Evolutionary conservation across 2,888 invertebrate genomes (phyloP), one percentile per base, ranked within the genome.

Genomic region (Baccha elongata): DNA sequence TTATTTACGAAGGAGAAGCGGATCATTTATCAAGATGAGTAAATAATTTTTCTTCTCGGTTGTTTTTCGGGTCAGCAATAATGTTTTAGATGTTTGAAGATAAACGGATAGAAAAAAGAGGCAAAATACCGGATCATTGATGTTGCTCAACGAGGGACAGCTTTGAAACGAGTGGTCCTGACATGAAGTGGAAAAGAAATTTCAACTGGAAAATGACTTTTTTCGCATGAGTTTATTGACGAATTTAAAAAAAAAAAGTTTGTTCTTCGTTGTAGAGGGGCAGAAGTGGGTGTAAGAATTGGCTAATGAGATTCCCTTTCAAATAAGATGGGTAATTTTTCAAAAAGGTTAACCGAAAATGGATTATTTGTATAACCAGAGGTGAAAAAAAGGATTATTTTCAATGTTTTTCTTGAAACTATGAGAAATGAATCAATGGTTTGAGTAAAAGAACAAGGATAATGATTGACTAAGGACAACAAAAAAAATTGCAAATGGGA

Each of bases 21-120:
- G 23, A 48, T 23, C 68, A 83, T 83, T 83, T 78, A 78, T 83
- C 72, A 83, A 68, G 78, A 83, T 78, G 83, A 83, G 83, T 68
- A 83, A 73, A 78, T 67, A 78, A 64, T 73, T 83, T 78, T 67
- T 72, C 60, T 55, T 60, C 8, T 60, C 10, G 13, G 46, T 35
- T 29, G 13, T 37, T 72, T 78, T 67, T 53, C 42, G 68, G 55
- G 58, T 81, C 60, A 50, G 46, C 58, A 75, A 52, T 19, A 58
- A 62, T 50, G 48, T 69, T 64, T 69, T 42, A 52, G 64, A 71
- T 64, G 62, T 52, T 50, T 26, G 23, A 23, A 17, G 40, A 32
- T 15, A 42, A 50, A 78, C 26, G 48, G 19, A 32, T 7, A 48
- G 37, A 48, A 64, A 48, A 48, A 35, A 13, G 19, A 35, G 44